Base-by-base conservation (phyloP, 1,140 invertebrate species). In the Gryon sp. region DNA sequence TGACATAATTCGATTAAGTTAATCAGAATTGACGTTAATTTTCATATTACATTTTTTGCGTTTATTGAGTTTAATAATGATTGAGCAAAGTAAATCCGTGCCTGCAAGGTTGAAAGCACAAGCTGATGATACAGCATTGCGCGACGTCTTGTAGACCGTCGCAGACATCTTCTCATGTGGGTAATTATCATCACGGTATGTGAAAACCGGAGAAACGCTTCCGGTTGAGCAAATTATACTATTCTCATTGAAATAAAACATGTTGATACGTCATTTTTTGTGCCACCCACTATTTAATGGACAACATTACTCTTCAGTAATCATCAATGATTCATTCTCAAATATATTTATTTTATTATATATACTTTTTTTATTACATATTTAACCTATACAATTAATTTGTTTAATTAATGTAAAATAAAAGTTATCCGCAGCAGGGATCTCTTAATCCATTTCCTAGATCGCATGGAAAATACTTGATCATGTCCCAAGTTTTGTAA, bases 151-250 rank as follows among this genome's bases (percentile, higher is more conserved):
- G 30, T 65, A 77, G 68, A 79, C 36, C 66, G 69, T 48, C 52
- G 46, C 66, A 68, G 79, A 76, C 73, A 80, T 83, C 77, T 85
- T 85, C 76, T 75, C 83, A 80, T 82, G 78, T 80, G 66, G 70
- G 70, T 86, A 87, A 87, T 87, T 87, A 87, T 87, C 81, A 81
- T 78, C 32, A 80, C 60, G 76, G 84, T 81, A 84, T 85, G 84
- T 84, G 86, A 86, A 84, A 88, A 84, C 80, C 74, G 79, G 84
- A 82, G 86, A 87, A 87, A 87, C 86, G 77, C 84, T 87, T 87
- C 86, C 86, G 81, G 83, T 83, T 85, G 50, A 66, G 74, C 45
- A 76, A 70, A 76, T 76, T 76, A 46, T 41, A 76, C 65, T 60
- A 59, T 57, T n/a, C 65, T 53, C 74, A 60, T 66, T 76, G 74